These are phyloP conservation scores for Pelmatolapia mariae DNA, from an alignment of 2,113 vertebrate species.

Conservation along the genomic window DNA sequence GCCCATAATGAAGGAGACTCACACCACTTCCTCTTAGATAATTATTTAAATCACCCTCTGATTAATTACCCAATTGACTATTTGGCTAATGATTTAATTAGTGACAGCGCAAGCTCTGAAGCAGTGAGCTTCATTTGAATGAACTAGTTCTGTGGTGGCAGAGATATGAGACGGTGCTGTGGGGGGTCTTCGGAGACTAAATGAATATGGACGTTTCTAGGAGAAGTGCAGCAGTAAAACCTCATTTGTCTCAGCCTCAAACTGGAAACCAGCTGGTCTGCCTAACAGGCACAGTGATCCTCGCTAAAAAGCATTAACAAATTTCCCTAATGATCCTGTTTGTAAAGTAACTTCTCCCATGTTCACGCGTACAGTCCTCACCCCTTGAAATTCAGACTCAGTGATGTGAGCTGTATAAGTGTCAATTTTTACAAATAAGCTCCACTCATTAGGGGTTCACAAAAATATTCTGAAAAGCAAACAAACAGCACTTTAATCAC, in stretches of 20 bases:
- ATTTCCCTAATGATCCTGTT: not conserved
- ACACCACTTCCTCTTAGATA: slow-evolving; percentile 31
- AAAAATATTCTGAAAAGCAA: not conserved
- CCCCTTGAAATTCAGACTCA: not conserved
- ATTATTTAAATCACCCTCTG: slow-evolving; percentile 54
- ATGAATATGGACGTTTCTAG: not conserved
- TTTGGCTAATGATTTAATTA: slow-evolving; percentile 58
- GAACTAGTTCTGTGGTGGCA: slow-evolving; percentile 17
- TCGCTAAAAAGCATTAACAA: not conserved
- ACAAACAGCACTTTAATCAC: not conserved
- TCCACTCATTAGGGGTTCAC: not conserved
- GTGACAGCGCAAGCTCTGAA: slow-evolving; percentile 27
- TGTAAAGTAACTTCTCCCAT: not conserved
- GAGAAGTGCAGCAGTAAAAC: not conserved
- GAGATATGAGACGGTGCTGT: slow-evolving; percentile 10
- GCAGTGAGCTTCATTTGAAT: slow-evolving; percentile 18
- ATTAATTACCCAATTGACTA: slow-evolving; percentile 57
- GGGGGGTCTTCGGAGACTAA: slow-evolving; percentile 11
- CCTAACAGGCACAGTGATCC: slow-evolving; percentile 1
- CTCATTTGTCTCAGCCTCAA: slow-evolving; percentile 5
- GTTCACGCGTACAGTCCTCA: not conserved
- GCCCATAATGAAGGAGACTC: slow-evolving; percentile 24
- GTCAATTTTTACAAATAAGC: not conserved
- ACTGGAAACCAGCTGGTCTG: slow-evolving; percentile 14
- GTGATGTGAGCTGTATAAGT: not conserved